Base-by-base conservation (phyloP, 2,113 vertebrate genomes). In the Rhadina sibilatrix region DNA sequence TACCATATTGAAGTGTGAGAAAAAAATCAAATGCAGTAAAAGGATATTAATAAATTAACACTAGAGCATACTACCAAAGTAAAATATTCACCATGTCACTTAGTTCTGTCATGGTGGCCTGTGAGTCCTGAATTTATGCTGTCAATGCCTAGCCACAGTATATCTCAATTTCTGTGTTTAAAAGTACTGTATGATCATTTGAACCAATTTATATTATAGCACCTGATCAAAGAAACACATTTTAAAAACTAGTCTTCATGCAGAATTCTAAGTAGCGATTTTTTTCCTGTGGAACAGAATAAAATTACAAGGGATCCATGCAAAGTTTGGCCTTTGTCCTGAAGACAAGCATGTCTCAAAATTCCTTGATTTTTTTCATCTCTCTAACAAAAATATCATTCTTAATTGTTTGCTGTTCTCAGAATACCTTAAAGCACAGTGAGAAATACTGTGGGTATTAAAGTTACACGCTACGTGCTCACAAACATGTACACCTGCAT, bases 1-100 rank as follows among this genome's bases (percentile, higher is more conserved):
- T 97, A 97, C 61, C 88, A 90, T 94, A 97, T 86, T 97, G 97
- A 97, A 89, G 61, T 68, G 72, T 14, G 54, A 94, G 76, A 56
- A 97, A 80, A 80, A 97, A 97, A 90, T 70, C 44, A 88, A 77
- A 93, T 87, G 78, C 46, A 50, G 74, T 88, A 79, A 96, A 96
- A 52, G 70, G 17, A 28, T 78, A 97, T 75, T 83, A 95, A 50
- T 90, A 85, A 90, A 92, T 80, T 66, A 94, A 81, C 70, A 71
- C 59, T 71, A 61, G 53, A 21, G 56, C 83, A 19, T 46, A 82
- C 33, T 65, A 75, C 47, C 61, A 16, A 76, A 93, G 24, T 70
- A 90, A 96, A 89, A 95, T 56, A 81, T 63, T 56, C 40, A 82
- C 23, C 24, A 76, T 64, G 6, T 22, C 27, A 80, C 44, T 92